These are phyloP conservation scores for Diogma glabrata DNA, from an alignment of 2,888 invertebrate genomes.

Conservation along the genomic window DNA sequence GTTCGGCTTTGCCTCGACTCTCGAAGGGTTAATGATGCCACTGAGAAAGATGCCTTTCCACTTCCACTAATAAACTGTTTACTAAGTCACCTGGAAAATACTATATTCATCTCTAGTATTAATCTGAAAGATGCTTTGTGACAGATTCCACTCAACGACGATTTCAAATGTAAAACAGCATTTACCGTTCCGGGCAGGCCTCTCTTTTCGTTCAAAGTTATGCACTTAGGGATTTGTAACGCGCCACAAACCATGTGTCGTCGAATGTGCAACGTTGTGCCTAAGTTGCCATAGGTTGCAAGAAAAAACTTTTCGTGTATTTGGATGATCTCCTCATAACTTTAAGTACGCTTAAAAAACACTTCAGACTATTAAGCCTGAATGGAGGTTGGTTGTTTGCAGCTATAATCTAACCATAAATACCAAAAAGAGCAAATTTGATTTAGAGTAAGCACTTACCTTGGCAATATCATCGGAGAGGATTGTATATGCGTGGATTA, in stretches of 20 bases:
- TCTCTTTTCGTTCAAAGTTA: neutral
- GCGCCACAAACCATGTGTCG: neutral
- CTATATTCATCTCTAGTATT: too few species aligned
- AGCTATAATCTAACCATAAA: neutral
- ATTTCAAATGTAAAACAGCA: neutral
- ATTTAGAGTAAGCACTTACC: neutral
- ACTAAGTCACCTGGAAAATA: neutral
- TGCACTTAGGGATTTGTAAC: neutral
- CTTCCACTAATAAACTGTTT: neutral
- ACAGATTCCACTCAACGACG: neutral
- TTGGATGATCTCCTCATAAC: neutral
- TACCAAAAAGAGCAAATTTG: neutral
- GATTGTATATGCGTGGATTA: neutral
- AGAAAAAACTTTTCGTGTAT: too few species aligned
- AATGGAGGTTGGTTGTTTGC: too few species aligned
- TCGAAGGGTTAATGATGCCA: neutral
- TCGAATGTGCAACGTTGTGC: neutral
- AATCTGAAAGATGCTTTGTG: too few species aligned
- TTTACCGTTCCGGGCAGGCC: neutral
- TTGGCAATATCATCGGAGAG: neutral
- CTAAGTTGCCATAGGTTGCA: too few species aligned
- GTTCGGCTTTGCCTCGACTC: neutral
- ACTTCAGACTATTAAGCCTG: too few species aligned
- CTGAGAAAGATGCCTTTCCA: neutral
- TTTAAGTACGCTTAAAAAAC: neutral